Percentiles rank a stretch among this genome's conserved stretches.
These are phyloP conservation scores for Scaptomyza cyrtandrae DNA, from an alignment of 2,888 invertebrate species.

Conservation along the genomic window DNA sequence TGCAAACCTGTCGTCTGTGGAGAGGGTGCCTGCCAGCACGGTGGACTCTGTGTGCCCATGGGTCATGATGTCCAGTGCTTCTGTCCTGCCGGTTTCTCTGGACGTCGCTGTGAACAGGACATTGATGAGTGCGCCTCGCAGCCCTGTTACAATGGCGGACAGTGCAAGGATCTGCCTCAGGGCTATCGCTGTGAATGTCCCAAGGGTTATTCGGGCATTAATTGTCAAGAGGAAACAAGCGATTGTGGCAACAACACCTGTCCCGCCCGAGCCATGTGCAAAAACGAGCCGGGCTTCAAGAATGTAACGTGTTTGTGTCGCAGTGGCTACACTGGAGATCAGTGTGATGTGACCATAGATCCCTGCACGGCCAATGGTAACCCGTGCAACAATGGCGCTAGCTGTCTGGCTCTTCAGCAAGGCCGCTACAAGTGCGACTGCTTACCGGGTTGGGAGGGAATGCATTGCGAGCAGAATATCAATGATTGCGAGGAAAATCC, in stretches of 20 bases:
- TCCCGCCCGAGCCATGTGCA: conserved; percentile 98
- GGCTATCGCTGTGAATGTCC: conserved; percentile 96
- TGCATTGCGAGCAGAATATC: conserved; percentile 95
- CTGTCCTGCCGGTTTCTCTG: conserved; percentile 97
- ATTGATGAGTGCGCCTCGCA: conserved; percentile 97
- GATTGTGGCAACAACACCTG: conserved; percentile 96
- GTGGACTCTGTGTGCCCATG: conserved; percentile 95
- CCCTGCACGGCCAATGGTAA: conserved; percentile 95
- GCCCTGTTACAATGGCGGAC: conserved; percentile 97
- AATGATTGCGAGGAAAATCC: conserved; percentile 97
- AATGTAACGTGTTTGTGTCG: conserved; percentile 97
- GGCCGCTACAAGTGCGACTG: conserved; percentile 98
- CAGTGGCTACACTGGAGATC: conserved; percentile 96
- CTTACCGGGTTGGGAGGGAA: conserved; percentile 98
- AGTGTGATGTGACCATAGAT: conserved; percentile 96
- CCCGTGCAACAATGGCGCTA: conserved; percentile 95
- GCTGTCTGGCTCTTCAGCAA: conserved; percentile 94
- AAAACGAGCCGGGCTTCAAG: conserved; percentile 95
- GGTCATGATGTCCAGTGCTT: conserved; percentile 95
- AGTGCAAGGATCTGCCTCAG: conserved; percentile 96
- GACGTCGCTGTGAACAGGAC: conserved; percentile 96
- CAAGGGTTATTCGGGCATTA: conserved; percentile 94
- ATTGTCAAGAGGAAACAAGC: conserved; percentile 96
- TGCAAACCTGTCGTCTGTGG: conserved; percentile 95
- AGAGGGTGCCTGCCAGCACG: conserved; percentile 94